phyloP scores from a whole-genome alignment of 1,140 invertebrate species.

The Diachasmimorpha longicaudata region DNA sequence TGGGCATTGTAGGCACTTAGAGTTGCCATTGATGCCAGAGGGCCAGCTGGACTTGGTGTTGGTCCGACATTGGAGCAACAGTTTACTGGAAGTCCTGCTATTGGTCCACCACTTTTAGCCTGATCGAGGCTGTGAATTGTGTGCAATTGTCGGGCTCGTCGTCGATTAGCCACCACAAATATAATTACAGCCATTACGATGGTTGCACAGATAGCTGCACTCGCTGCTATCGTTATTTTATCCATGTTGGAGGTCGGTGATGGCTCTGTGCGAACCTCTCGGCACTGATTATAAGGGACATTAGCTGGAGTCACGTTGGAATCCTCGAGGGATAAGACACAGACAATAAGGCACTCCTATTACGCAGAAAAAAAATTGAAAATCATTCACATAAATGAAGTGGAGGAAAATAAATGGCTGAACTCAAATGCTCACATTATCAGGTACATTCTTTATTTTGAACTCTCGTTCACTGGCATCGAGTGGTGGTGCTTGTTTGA shows the following conservation, averaged over 20 bases:
- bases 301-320: slow-evolving; percentile 82
- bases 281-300: slow-evolving; percentile 85
- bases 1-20: slow-evolving; percentile 80
- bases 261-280: slow-evolving; percentile 84
- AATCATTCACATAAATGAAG: slow-evolving; percentile 7
- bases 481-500: slow-evolving; percentile 86
- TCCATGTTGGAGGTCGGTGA: slow-evolving; percentile 87
- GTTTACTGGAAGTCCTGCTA: slow-evolving; percentile 73
- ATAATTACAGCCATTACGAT: slow-evolving; percentile 87
- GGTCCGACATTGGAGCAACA: slow-evolving; percentile 75
- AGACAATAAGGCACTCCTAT: slow-evolving; percentile 88
- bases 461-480: slow-evolving; percentile 88
- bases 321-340: slow-evolving; percentile 88
- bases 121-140: slow-evolving; percentile 70
- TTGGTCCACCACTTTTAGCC: slow-evolving; percentile 72
- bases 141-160: slow-evolving; percentile 76
- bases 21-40: slow-evolving; percentile 82
- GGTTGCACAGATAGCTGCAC: slow-evolving; percentile 91
- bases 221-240: slow-evolving; percentile 91
- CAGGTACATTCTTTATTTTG: slow-evolving; percentile 89
- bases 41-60: slow-evolving; percentile 76
- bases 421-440: slow-evolving; percentile 69
- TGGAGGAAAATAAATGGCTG: background rate
- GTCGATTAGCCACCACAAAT: slow-evolving; percentile 82
- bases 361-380: slow-evolving; percentile 5